These are phyloP conservation scores for Trinectes maculatus DNA, from an alignment of 2,113 vertebrate species.

Conservation along the genomic window DNA sequence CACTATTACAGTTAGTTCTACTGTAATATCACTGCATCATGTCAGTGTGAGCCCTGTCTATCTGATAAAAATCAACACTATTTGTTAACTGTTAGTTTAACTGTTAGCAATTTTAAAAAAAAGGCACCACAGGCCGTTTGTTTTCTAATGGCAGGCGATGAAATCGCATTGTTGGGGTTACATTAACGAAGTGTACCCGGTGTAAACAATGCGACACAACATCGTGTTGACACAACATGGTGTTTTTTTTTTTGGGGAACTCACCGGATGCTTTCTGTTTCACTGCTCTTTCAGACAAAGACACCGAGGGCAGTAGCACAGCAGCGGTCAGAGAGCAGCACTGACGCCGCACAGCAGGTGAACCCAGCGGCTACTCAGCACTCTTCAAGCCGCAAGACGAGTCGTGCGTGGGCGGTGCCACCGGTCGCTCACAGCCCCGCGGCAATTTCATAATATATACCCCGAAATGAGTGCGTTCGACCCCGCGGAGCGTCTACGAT, in stretches of 20 bases:
- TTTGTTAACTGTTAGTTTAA: no score
- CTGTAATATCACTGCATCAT: no score
- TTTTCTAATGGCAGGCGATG: no score
- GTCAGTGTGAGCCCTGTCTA: background rate
- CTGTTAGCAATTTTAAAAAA: no score
- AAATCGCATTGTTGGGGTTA: background rate
- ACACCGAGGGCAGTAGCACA: constrained; percentile 10
- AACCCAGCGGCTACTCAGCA: background rate
- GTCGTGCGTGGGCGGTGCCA: background rate
- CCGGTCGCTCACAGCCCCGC: background rate
- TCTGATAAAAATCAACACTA: background rate
- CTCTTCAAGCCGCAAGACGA: background rate
- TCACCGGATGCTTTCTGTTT: constrained; percentile 40
- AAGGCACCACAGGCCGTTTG: no score
- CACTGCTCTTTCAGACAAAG: constrained; percentile 47
- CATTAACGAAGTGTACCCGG: no score
- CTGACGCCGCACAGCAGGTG: background rate
- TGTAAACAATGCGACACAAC: no score
- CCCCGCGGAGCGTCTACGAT: background rate
- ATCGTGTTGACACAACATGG: background rate
- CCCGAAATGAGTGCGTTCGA: background rate
- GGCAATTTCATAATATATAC: background rate
- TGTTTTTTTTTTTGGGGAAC: constrained; percentile 9
- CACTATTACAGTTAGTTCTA: no score
- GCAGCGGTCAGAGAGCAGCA: background rate